Evolutionary conservation across 1,140 invertebrate species (phyloP), one percentile per base, ranked within the genome.

Genomic region (Pseudomyrmex gracilis): DNA sequence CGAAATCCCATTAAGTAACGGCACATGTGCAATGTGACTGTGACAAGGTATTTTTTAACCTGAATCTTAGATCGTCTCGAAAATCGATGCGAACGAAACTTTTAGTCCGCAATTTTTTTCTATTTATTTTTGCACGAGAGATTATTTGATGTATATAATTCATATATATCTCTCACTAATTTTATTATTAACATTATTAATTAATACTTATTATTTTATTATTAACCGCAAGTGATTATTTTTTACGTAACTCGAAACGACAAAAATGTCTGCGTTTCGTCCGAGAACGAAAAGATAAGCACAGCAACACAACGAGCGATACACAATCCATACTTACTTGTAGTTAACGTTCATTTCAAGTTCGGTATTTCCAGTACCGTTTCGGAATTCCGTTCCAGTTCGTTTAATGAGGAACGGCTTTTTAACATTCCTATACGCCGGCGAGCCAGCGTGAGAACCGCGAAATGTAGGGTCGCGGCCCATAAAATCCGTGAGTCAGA

Each of bases 311-410:
- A 53, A 71, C 20, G 68, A 73, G 45, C 87, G 87, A 89, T 87
- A 74, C 83, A 68, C 87, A 87, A 88, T 89, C 87, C 80, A 70
- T 86, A 87, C 85, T 84, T 24, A 58, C 84, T 73, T 85, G 74
- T 66, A 83, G 73, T 84, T 76, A 85, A 83, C 13, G 51, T 22
- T 68, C 60, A 45, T 71, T 67, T 55, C 57, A 51, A 49, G 47
- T 45, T 70, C 63, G 76, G 76, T 84, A 88, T 87, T 89, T 57
- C 34, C 85, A 80, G 73, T 89, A 87, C 88, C 87, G 88, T 89
- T 87, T 61, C 82, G 85, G 88, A 85, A 89, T 89, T 90, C 83
- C 87, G 87, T 89, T 90, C 87, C 87, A 87, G 85, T 84, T 90
- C 88, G 86, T 87, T 84, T 87, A 88, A 86, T 87, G 83, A 86